phyloP scores from a whole-genome alignment of 2,797 vertebrate genomes.

The Leucoraja ocellata region DNA sequence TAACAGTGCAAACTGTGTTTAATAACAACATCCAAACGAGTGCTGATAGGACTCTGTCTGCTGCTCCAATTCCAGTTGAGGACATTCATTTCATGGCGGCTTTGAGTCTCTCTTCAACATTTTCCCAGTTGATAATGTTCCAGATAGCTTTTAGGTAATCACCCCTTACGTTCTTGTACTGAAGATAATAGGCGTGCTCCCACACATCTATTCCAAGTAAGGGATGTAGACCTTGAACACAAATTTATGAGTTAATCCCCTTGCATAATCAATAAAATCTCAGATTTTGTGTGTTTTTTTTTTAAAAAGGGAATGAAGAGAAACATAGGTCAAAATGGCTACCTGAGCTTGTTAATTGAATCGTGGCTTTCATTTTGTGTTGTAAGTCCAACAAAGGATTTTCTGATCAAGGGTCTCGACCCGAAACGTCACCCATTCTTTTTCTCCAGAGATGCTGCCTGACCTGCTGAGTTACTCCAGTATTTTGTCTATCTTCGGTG shows the following conservation, averaged over 20 bases:
- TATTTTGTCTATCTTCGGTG: no score
- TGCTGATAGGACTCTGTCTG: not conserved
- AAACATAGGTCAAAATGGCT: not conserved
- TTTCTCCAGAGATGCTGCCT: no score
- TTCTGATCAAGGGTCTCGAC: no score
- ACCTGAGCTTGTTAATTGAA: not conserved
- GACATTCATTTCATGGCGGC: conserved; percentile 66
- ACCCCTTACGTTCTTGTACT: conserved; percentile 94
- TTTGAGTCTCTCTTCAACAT: conserved; percentile 75
- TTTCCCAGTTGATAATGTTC: conserved; percentile 93
- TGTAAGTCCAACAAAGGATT: no score
- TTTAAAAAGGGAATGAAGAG: not conserved
- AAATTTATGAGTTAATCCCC: not conserved
- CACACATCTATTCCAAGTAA: conserved; percentile 94
- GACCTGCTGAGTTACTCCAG: no score
- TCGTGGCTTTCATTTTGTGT: not conserved
- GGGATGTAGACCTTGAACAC: conserved; percentile 74
- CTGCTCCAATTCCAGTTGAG: not conserved
- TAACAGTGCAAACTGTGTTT: not conserved
- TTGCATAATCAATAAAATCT: no score
- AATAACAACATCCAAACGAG: not conserved
- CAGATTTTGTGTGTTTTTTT: no score
- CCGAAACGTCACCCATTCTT: no score
- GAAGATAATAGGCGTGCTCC: conserved; percentile 97
- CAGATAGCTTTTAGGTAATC: conserved; percentile 97